Evolutionary conservation across 1,140 invertebrate genomes (phyloP), one percentile per base, ranked within the genome.

Genomic region (Drosophila erecta): DNA sequence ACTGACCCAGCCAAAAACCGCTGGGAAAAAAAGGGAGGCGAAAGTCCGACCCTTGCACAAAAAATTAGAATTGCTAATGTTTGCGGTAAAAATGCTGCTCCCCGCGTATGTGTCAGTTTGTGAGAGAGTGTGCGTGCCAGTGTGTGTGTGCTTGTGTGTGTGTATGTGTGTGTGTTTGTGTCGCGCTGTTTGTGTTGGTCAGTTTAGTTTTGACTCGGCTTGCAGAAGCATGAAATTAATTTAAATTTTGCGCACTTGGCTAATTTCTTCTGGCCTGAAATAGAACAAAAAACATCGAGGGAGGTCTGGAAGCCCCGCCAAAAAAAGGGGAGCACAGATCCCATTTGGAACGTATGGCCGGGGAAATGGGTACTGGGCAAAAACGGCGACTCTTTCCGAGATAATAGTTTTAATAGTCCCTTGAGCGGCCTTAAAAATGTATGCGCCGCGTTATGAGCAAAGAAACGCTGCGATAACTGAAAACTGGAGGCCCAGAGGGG

Each of bases 341-440:
- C 51, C 46, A 37, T 33, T 53, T 50, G 8, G 41, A 70, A 69
- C 73, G 22, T 77, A 62, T 57, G 62, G 43, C 56, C 30, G 30
- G 46, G 27, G 11, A 40, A 61, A 27, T 27, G 14, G 10, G 15
- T 14, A 24, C 24, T 11, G 38, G 30, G 20, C 15, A 35, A 41
- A 61, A 58, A 35, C 51, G 27, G 37, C 41, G 73, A 72, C 67
- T 70, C 49, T 49, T 44, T 51, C n/a, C 57, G 17, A 77, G 79
- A 81, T 81, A 81, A 81, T 77, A 81, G 79, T 81, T 81, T 81
- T 81, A 81, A 81, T 81, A 81, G 79, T 81, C 79, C 75, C 73
- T 43, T 62, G 79, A 76, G 79, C 60, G 67, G 75, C 74, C 75
- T 81, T 72, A 73, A 79, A 79, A 79, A 66, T 79, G 76, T 73